Evolutionary conservation across 2,888 invertebrate genomes (phyloP).

Genomic region (Lysandra bellargus): DNA sequence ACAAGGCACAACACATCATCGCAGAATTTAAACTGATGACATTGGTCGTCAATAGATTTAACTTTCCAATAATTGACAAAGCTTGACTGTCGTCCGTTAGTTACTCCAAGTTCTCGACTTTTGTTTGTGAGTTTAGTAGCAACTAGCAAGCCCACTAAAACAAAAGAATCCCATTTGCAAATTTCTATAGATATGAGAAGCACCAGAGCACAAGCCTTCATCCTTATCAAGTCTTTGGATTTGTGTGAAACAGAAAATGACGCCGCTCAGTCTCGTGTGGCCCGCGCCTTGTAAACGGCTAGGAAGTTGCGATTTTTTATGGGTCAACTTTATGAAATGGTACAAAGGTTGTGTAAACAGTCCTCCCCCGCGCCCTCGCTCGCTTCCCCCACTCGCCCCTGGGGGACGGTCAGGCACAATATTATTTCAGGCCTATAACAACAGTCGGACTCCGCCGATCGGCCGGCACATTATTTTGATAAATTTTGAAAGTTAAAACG

Average conservation of each 20-base stretch:
- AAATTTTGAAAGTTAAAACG: not conserved
- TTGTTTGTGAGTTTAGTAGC: too few relatives aligned
- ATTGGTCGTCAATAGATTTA: too few relatives aligned
- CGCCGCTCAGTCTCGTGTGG: not conserved
- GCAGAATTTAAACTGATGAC: too few relatives aligned
- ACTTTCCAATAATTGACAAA: not conserved
- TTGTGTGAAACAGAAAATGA: not conserved
- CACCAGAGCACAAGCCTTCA: not conserved
- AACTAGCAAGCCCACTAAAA: not conserved
- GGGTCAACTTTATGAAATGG: constrained; percentile 6
- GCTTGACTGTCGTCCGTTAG: not conserved
- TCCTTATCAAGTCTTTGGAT: not conserved
- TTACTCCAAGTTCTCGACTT: not conserved
- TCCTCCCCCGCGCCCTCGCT: not conserved
- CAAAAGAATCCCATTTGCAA: not conserved
- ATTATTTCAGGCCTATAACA: constrained; percentile 3
- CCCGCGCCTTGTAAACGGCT: not conserved
- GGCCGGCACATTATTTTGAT: not conserved
- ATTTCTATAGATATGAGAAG: too few relatives aligned
- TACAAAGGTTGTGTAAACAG: constrained; percentile 6
- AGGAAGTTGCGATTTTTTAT: not conserved
- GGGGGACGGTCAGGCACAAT: not conserved
- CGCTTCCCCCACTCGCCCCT: not conserved
- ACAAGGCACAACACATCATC: too few relatives aligned
- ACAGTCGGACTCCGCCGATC: not conserved